phyloP scores from a whole-genome alignment of 2,797 vertebrate species.

The Sibirionetta formosa region DNA sequence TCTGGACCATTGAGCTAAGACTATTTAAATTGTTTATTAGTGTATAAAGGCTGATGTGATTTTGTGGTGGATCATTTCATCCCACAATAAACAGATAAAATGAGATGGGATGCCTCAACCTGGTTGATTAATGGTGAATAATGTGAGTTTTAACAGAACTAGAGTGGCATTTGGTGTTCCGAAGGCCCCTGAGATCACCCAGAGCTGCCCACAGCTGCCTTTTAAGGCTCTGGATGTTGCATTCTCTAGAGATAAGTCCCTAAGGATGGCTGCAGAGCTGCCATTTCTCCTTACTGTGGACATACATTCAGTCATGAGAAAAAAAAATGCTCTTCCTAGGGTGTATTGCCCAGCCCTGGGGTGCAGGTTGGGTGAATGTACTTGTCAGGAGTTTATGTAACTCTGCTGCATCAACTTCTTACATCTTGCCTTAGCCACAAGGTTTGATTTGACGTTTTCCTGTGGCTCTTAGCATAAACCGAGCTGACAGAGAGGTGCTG shows the following conservation, averaged over 20 bases:
- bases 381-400: neutral
- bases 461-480: neutral
- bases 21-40: constrained; percentile 60
- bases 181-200: neutral
- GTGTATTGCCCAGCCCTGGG: neutral
- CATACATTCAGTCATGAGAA: neutral
- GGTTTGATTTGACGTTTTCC: neutral
- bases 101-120: neutral
- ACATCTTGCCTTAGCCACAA: neutral
- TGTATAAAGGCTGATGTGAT: constrained; percentile 19
- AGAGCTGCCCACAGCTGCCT: neutral
- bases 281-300: neutral
- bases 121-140: constrained; percentile 10
- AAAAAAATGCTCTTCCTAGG: neutral
- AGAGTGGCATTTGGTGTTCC: neutral
- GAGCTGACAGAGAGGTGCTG: constrained; percentile 42
- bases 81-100: constrained; percentile 54
- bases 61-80: constrained; percentile 22
- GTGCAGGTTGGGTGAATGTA: neutral
- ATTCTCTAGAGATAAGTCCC: neutral
- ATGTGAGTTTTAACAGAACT: constrained; percentile 22
- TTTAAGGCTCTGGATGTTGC: neutral
- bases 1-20: neutral
- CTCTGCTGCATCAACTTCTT: neutral
- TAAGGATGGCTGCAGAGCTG: neutral